Percentiles rank a stretch among this genome's conserved stretches.
Conservation (phyloP, 2,797 vertebrate species). For the Tadarida brasiliensis region DNA sequence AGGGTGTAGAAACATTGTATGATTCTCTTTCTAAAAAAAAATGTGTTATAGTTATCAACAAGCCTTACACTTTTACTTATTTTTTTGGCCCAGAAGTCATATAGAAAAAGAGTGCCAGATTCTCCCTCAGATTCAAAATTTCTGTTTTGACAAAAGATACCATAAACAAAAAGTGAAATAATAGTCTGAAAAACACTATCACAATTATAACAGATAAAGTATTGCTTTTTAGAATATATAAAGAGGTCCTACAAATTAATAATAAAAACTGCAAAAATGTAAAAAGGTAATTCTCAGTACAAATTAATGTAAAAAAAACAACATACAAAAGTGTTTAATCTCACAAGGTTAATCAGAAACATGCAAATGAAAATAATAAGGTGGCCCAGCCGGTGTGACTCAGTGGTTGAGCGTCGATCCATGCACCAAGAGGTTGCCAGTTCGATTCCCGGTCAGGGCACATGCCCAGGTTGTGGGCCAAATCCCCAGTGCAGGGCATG, state of each 20-base stretch:
- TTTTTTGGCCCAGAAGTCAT: background rate
- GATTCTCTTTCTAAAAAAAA: background rate
- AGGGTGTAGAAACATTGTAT: background rate
- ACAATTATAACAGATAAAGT: background rate
- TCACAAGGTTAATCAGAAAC: background rate
- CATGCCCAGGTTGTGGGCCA: background rate
- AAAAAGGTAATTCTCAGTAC: background rate
- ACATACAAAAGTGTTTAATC: background rate
- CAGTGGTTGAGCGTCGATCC: background rate
- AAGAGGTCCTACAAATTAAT: background rate
- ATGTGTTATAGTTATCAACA: background rate
- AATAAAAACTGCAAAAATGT: background rate
- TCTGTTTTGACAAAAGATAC: conserved; percentile 21
- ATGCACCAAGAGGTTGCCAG: background rate
- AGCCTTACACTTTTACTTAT: background rate
- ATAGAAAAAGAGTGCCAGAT: background rate
- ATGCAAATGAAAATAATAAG: background rate
- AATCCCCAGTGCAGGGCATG: too few relatives aligned
- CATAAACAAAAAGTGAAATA: conserved; percentile 11
- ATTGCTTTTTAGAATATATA: background rate
- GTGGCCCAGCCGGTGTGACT: background rate
- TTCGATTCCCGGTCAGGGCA: background rate
- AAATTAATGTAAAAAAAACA: conserved; percentile 2
- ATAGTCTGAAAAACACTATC: background rate
- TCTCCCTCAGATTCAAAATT: background rate